Conservation (phyloP, 2,888 invertebrate species). For the Drosophila diplacantha region DNA sequence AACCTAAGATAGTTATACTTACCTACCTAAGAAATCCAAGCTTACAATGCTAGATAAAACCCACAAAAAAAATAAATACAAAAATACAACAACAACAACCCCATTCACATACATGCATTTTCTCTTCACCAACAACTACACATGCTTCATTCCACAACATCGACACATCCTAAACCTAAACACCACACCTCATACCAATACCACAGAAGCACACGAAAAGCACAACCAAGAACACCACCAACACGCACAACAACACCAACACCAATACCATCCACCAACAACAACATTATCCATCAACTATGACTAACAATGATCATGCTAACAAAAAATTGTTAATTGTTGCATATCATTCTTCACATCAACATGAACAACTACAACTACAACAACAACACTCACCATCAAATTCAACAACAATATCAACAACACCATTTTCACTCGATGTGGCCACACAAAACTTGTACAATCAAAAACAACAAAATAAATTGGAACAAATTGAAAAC, state of each 20-base stretch:
- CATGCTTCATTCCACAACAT: constrained; percentile 28
- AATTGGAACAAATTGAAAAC: constrained; percentile 76
- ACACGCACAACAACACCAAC: constrained; percentile 26
- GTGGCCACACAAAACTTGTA: constrained; percentile 73
- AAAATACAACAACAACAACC: constrained; percentile 11
- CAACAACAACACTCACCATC: constrained; percentile 49
- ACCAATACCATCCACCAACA: constrained; percentile 39
- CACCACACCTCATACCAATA: constrained; percentile 25
- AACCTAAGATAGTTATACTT: background rate
- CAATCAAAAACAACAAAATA: constrained; percentile 74
- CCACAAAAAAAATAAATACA: background rate
- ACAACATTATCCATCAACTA: constrained; percentile 37
- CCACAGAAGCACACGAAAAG: constrained; percentile 41
- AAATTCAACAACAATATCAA: constrained; percentile 49
- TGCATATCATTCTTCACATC: constrained; percentile 74
- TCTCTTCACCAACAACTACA: constrained; percentile 40
- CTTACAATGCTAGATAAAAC: background rate
- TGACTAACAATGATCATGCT: constrained; percentile 70
- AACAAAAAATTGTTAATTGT: constrained; percentile 73
- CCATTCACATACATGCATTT: constrained; percentile 47
- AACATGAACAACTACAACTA: constrained; percentile 63
- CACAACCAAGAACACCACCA: constrained; percentile 36
- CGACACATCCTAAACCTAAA: constrained; percentile 15
- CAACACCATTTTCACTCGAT: constrained; percentile 59
- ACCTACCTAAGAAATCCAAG: background rate